Percentiles rank a stretch among this genome's conserved stretches.
phyloP scores from a whole-genome alignment of 2,797 vertebrate genomes.

The Acanthiza pusilla region DNA sequence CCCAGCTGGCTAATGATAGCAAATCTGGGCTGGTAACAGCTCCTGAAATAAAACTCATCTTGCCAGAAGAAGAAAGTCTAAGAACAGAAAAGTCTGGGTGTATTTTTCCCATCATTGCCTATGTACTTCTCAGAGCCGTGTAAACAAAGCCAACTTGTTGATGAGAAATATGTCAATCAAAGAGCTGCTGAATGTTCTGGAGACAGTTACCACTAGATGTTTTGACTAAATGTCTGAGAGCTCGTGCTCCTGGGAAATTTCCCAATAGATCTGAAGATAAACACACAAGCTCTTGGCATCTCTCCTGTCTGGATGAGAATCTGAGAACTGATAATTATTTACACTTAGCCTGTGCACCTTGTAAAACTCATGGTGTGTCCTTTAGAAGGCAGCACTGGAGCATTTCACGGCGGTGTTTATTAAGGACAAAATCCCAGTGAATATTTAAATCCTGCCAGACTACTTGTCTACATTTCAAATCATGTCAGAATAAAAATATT shows the following conservation, averaged over 20 bases:
- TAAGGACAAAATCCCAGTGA: not conserved
- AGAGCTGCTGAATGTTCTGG: conserved; percentile 52
- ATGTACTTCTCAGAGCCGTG: not conserved
- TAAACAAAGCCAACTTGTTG: conserved; percentile 69
- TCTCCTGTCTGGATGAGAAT: not conserved
- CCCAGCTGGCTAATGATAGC: conserved; percentile 26
- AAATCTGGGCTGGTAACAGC: not conserved
- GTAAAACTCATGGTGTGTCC: not conserved
- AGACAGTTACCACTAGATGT: conserved; percentile 55
- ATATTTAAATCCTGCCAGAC: not conserved
- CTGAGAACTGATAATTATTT: conserved; percentile 42
- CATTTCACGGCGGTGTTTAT: not conserved
- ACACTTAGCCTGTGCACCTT: not conserved
- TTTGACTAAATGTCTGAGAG: conserved; percentile 65
- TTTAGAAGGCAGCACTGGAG: not conserved
- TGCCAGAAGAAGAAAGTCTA: conserved; percentile 38
- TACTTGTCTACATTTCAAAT: not conserved
- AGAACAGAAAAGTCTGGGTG: conserved; percentile 27
- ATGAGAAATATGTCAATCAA: conserved; percentile 68
- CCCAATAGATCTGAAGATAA: conserved; percentile 56
- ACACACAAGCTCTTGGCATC: conserved; percentile 37
- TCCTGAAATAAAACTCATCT: conserved; percentile 5
- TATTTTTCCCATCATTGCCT: conserved; percentile 22
- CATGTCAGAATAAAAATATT: not conserved
- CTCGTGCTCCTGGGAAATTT: conserved; percentile 55